These are phyloP conservation scores for Anguilla anguilla DNA, from an alignment of 2,797 vertebrate genomes.

Conservation along the genomic window DNA sequence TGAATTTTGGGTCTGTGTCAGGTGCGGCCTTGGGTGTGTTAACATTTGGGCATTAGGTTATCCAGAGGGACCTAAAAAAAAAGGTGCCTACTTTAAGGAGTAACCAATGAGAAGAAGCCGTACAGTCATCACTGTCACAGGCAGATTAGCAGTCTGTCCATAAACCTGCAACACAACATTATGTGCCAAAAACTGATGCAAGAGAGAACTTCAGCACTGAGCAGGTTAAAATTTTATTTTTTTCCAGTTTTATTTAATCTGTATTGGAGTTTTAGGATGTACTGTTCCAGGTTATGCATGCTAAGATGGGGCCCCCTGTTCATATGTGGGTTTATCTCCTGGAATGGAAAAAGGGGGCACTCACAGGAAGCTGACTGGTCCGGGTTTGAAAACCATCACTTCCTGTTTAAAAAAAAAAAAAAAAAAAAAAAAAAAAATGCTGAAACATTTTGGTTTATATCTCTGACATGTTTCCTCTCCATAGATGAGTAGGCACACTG, in stretches of 20 bases:
- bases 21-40: background rate
- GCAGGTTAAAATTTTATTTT: background rate
- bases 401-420: background rate
- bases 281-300: background rate
- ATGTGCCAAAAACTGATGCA: background rate
- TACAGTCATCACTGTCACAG: too few species aligned
- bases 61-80: background rate
- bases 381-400: background rate
- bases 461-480: background rate
- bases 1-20: background rate
- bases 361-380: background rate
- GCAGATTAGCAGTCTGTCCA: too few species aligned
- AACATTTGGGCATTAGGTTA: background rate
- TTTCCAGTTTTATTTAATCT: background rate
- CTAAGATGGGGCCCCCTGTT: background rate
- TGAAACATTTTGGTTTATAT: background rate
- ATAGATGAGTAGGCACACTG: slow-evolving; percentile 8
- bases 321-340: background rate
- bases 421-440: background rate
- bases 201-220: background rate
- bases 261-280: background rate
- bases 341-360: background rate
- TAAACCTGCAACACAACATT: too few species aligned
- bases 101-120: too few species aligned
- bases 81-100: too few species aligned